Base-by-base conservation (phyloP, 2,888 invertebrate genomes). In the Microdon myrmicae region DNA sequence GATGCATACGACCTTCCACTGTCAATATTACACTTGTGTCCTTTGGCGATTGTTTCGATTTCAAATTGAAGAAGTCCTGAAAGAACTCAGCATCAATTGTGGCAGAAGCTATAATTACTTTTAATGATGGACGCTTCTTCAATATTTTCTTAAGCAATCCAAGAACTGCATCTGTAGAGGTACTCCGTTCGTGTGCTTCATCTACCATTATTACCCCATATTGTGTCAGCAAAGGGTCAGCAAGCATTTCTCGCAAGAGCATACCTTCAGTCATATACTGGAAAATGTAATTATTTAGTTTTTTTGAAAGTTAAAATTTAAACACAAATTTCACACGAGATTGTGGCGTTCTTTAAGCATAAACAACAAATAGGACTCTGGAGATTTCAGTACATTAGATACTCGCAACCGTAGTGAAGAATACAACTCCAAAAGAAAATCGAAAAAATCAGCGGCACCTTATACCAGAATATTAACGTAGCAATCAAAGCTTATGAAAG, bases 181-280 rank as follows among this genome's bases (percentile, higher is more conserved):
- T 84, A 0, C 92, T 92, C 29, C 98, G 83, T 79, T 99, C 98
- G 75, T 99, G 99, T 0, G 95, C 96, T 83, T 97, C 96, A 75
- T 97, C 96, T 22, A 97, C 81, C 72, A 97, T 89, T 2, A 98
- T 86, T 1, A 91, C 90, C 29, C 89, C 86, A 76, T 98, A 99
- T 70, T 89, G 89, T 70, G 90, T 89, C 2, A 99, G 82, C 5
- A 99, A 81, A 0, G 98, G 99, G 75, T 99, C 97, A 0, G 87
- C 86, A 84, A 98, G 92, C 86, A 99, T 92, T 82, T 99, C 98
- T 12, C 96, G 83, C 2, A 99, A 82, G 16, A 99, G 78, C 54
- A 98, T 90, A 0, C 98, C 98, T 81, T 99, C 98, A 0, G 98
- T 98, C 88, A 99, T 89, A 72, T 90, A 98, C 91, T 94, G 81